Conservation (phyloP, 2,113 vertebrate species). For the Mionectes macconnelli region DNA sequence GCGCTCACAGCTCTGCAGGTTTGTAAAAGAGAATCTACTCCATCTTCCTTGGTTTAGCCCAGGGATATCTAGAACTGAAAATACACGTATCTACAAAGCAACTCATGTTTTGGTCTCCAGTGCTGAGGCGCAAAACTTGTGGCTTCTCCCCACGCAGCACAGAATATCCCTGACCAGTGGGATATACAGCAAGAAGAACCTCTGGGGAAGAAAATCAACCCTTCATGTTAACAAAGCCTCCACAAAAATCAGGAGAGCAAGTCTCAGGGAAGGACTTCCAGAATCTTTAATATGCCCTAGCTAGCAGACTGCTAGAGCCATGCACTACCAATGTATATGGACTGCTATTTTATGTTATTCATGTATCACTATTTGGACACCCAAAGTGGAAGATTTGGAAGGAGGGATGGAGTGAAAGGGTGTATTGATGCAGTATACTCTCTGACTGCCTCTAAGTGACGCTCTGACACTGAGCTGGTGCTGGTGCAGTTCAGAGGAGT, state of each 20-base stretch:
- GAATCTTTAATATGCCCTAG: background rate
- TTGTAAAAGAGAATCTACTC: background rate
- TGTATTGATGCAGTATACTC: background rate
- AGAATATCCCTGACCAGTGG: background rate
- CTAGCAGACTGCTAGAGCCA: background rate
- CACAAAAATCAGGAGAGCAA: background rate
- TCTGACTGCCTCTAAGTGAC: background rate
- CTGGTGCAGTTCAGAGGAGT: background rate
- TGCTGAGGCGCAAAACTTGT: background rate
- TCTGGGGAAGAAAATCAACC: background rate
- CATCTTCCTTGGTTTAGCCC: background rate
- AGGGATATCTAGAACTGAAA: background rate
- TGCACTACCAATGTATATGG: no score
- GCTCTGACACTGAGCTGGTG: background rate
- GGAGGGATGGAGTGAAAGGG: background rate
- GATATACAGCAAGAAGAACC: background rate
- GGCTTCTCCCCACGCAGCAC: background rate
- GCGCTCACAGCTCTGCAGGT: background rate
- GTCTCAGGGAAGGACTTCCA: background rate
- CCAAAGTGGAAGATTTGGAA: background rate
- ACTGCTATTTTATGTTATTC: background rate
- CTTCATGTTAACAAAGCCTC: background rate
- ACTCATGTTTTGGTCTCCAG: background rate
- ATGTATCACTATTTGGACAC: background rate
- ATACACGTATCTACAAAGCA: background rate